Conservation (phyloP, 1,140 invertebrate genomes). For the Agrypnia vestita region DNA sequence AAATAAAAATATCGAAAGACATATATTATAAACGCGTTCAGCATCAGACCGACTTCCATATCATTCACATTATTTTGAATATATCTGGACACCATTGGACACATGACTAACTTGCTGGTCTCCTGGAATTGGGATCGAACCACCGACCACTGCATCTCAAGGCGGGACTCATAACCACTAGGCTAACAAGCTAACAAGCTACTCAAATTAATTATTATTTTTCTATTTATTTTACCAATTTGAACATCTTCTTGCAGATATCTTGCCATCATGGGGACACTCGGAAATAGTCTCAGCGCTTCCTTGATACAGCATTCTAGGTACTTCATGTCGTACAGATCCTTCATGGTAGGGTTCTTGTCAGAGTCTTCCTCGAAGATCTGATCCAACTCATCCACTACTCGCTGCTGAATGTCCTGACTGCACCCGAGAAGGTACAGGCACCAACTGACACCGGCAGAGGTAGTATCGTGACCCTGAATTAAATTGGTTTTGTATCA, state of each 20-base stretch:
- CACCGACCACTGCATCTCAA: too few species aligned
- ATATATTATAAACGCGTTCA: too few species aligned
- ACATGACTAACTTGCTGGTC: too few species aligned
- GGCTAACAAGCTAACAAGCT: too few species aligned
- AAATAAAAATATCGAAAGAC: too few species aligned
- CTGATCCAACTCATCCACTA: slow-evolving; percentile 77
- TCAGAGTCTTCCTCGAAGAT: slow-evolving; percentile 75
- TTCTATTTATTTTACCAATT: slow-evolving; percentile 69
- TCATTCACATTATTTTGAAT: too few species aligned
- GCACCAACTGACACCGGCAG: slow-evolving; percentile 77
- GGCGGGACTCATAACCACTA: too few species aligned
- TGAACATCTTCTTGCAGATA: slow-evolving; percentile 74
- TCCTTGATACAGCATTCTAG: slow-evolving; percentile 81
- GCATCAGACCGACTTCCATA: too few species aligned
- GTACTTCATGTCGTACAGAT: slow-evolving; percentile 78
- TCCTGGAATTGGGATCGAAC: too few species aligned
- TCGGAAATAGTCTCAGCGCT: slow-evolving; percentile 77
- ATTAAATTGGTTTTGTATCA: slow-evolving; percentile 57
- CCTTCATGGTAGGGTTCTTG: slow-evolving; percentile 73
- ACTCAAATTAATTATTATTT: too few species aligned
- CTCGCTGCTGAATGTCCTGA: slow-evolving; percentile 77
- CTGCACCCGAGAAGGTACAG: slow-evolving; percentile 77
- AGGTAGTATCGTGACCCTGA: slow-evolving; percentile 85
- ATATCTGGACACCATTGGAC: too few species aligned
- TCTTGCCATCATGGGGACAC: slow-evolving; percentile 80